A percentile compares a stretch with the other conserved stretches of the same genome.
Conservation (phyloP, 2,888 invertebrate genomes). For the Eristalinus sepulchralis region DNA sequence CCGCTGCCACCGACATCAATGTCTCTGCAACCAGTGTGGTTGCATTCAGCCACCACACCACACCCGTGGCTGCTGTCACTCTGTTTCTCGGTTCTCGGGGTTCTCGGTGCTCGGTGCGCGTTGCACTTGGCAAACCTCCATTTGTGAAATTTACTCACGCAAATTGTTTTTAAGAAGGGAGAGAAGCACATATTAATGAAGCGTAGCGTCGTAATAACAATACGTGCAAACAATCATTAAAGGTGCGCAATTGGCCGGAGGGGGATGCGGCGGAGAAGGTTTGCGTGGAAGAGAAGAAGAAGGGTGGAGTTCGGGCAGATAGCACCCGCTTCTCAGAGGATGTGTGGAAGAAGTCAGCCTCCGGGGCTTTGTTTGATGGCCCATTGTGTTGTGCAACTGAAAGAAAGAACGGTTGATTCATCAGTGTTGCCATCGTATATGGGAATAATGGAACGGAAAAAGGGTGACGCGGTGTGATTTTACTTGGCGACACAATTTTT, state of each 20-base stretch:
- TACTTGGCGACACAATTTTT: too few species aligned
- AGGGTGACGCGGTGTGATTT: too few species aligned
- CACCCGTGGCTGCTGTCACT: conserved; percentile 18
- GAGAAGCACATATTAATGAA: conserved; percentile 55
- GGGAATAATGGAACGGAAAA: too few species aligned
- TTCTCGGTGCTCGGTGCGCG: neutral
- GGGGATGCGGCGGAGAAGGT: neutral
- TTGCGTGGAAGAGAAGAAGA: neutral
- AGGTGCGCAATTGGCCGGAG: neutral
- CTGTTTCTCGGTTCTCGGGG: neutral
- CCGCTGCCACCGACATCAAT: conserved; percentile 43
- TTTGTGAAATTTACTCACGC: conserved; percentile 62
- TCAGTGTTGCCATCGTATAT: neutral
- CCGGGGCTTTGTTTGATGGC: neutral
- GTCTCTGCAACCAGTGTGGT: conserved; percentile 30
- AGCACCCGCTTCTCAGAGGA: neutral
- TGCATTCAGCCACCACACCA: conserved; percentile 16
- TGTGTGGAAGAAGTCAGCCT: neutral
- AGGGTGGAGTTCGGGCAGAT: neutral
- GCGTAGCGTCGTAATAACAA: conserved; percentile 43
- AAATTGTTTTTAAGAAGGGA: conserved; percentile 26
- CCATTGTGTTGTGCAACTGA: neutral
- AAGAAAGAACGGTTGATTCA: neutral
- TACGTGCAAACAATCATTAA: conserved; percentile 57
- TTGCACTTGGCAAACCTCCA: neutral